Percentiles rank a stretch among this genome's conserved stretches.
Evolutionary conservation across 2,888 invertebrate species (phyloP).

Genomic region (Pyralis farinalis): DNA sequence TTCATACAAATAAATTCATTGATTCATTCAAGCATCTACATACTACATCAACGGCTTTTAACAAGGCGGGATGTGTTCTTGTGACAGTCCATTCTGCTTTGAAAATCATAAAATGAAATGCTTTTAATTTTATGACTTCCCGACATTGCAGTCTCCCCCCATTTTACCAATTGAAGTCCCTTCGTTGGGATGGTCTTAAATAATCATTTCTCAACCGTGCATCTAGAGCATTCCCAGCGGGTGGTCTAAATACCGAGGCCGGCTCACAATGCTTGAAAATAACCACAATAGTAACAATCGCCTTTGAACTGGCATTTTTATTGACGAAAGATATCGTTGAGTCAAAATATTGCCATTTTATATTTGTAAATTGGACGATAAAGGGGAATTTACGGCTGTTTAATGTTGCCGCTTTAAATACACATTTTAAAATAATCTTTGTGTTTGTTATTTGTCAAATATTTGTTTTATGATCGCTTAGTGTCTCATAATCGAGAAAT

Average conservation of each 20-base stretch:
- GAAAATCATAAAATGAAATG: not conserved
- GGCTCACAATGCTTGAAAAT: not conserved
- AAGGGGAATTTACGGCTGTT: constrained; percentile 3
- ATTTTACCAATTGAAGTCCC: not conserved
- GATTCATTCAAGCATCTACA: no score
- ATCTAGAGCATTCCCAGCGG: not conserved
- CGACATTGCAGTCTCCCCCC: not conserved
- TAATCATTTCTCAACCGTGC: not conserved
- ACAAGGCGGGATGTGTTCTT: no score
- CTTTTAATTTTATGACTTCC: not conserved
- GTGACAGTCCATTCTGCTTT: not conserved
- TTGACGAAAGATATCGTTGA: not conserved
- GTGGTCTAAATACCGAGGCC: not conserved
- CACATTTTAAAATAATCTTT: not conserved
- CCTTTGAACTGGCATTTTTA: constrained; percentile 7
- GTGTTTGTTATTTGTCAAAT: no score
- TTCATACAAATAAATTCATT: no score
- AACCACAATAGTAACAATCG: not conserved
- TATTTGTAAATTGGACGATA: not conserved
- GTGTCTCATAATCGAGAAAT: no score
- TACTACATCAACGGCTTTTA: no score
- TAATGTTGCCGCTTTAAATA: not conserved
- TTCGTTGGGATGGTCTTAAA: not conserved
- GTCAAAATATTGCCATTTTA: constrained; percentile 7
- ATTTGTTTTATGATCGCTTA: no score